Conservation (phyloP, 1,140 invertebrate genomes). For the Limonius californicus region DNA sequence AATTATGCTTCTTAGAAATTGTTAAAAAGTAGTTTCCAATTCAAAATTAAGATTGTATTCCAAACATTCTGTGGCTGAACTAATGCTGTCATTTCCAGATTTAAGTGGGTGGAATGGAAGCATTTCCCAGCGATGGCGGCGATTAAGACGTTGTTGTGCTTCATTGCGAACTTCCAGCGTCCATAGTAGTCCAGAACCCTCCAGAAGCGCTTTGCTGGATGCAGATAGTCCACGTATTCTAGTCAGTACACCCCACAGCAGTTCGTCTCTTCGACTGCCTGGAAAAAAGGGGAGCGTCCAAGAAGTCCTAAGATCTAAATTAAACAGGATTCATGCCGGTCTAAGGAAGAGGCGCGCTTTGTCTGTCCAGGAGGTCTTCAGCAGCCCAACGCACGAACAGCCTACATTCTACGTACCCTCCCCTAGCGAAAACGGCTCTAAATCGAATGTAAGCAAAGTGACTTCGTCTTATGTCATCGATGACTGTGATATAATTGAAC, state of each 20-base stretch:
- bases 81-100: no score
- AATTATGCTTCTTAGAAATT: no score
- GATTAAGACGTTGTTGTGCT: slow-evolving; percentile 63
- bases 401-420: slow-evolving; percentile 67
- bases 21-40: no score
- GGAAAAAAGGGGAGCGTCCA: slow-evolving; percentile 56
- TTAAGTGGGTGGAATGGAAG: slow-evolving; percentile 67
- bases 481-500: background rate
- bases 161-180: slow-evolving; percentile 55
- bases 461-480: background rate
- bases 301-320: slow-evolving; percentile 57
- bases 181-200: slow-evolving; percentile 50
- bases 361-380: slow-evolving; percentile 63
- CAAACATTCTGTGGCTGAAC: no score
- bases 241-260: slow-evolving; percentile 42
- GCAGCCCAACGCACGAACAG: slow-evolving; percentile 47
- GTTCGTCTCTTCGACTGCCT: slow-evolving; percentile 56
- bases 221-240: slow-evolving; percentile 45
- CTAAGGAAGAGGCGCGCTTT: slow-evolving; percentile 59
- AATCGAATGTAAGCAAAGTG: background rate
- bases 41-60: no score
- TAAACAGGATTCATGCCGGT: slow-evolving; percentile 64
- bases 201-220: slow-evolving; percentile 46
- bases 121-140: slow-evolving; percentile 68
- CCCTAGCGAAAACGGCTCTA: slow-evolving; percentile 19